These are phyloP conservation scores for Tadarida brasiliensis DNA, from an alignment of 2,797 vertebrate genomes.

Conservation along the genomic window DNA sequence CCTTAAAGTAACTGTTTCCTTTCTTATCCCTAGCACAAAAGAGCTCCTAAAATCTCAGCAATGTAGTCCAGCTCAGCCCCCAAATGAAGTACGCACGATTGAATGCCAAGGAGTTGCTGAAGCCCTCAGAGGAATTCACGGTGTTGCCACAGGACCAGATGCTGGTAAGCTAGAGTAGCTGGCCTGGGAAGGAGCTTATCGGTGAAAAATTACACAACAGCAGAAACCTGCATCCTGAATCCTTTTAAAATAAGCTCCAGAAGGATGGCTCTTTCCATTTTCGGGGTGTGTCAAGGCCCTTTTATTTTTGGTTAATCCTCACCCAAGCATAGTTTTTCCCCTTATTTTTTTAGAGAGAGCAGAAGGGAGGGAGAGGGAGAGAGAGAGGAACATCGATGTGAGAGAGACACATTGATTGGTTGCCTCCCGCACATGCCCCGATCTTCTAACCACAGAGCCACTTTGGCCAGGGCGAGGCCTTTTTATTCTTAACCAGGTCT, in stretches of 20 bases:
- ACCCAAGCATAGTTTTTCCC: too few species aligned
- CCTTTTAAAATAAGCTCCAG: not conserved
- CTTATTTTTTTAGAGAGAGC: too few species aligned
- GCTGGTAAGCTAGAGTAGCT: not conserved
- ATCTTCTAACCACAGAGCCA: too few species aligned
- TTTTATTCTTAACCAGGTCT: not conserved
- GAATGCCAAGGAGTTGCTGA: not conserved
- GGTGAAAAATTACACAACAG: not conserved
- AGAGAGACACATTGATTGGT: too few species aligned
- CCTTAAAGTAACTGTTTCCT: not conserved
- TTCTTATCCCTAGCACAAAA: conserved; percentile 18
- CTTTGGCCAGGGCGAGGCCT: too few species aligned
- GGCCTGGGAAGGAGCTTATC: not conserved
- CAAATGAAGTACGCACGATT: not conserved
- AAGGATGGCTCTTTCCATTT: not conserved
- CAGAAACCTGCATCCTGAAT: not conserved
- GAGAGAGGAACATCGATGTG: too few species aligned
- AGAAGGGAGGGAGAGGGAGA: too few species aligned
- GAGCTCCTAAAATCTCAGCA: conserved; percentile 26
- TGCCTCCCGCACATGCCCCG: too few species aligned
- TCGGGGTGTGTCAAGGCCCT: not conserved
- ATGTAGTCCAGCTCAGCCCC: not conserved
- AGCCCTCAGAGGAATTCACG: not conserved
- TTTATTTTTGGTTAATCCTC: not conserved
- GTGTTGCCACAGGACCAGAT: not conserved